These are phyloP conservation scores for Aspidoscelis tigris DNA, from an alignment of 2,113 vertebrate species.

Conservation along the genomic window DNA sequence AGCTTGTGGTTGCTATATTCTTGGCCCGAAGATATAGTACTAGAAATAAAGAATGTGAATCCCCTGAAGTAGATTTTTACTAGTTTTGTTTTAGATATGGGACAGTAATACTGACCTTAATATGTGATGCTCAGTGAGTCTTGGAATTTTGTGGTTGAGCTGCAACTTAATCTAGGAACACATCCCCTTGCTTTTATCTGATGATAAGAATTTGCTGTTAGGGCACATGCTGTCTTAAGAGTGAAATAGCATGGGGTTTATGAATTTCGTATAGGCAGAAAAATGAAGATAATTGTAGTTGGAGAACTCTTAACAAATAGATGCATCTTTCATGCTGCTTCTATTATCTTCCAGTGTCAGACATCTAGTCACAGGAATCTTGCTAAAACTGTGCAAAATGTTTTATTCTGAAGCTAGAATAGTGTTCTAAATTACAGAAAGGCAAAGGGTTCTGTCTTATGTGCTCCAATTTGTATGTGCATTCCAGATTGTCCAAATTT, in stretches of 20 bases:
- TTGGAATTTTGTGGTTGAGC: neutral
- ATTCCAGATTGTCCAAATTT: no score
- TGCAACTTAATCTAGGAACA: neutral
- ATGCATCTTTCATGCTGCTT: neutral
- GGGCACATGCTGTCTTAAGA: neutral
- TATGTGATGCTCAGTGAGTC: neutral
- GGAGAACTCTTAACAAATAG: neutral
- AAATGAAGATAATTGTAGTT: neutral
- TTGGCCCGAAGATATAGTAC: neutral
- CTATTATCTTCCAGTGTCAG: neutral
- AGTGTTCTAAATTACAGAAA: no score
- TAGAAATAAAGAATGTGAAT: neutral
- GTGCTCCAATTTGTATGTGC: no score
- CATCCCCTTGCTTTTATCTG: neutral
- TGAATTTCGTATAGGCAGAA: neutral
- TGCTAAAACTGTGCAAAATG: no score
- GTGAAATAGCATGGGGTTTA: constrained; percentile 13
- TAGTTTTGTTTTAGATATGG: neutral
- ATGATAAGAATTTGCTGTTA: neutral
- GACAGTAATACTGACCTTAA: neutral
- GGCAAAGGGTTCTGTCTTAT: no score
- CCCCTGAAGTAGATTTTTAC: neutral
- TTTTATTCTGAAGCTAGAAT: no score
- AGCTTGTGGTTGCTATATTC: neutral
- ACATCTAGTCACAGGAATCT: no score